Evolutionary conservation across 2,888 invertebrate species (phyloP), one percentile per base, ranked within the genome.

Genomic region (Marronus borbonicus): DNA sequence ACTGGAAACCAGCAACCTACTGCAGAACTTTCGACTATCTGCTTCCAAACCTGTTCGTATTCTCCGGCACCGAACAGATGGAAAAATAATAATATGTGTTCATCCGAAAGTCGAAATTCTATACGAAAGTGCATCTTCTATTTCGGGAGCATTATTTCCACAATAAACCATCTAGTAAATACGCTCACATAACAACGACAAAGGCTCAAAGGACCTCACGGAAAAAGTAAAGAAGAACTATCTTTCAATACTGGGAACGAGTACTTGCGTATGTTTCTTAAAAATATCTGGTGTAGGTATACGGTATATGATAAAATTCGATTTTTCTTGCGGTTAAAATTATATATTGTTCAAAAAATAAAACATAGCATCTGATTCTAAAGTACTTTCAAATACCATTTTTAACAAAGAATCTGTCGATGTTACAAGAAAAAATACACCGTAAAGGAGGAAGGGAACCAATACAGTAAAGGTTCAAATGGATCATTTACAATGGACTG

Each of bases 81-180:
- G 60, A 72, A 72, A 72, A 72, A 58, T 72, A 72, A 72, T 72
- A 72, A 72, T 72, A 72, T 72, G 58, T 58, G 60, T 60, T 72
- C 72, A 44, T 58, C 17, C 39, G 72, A 20, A 72, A 72, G 72
- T 39, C 60, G 72, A 72, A 72, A 72, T 24, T 72, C 39, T 52
- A 72, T 58, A 39, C 24, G 60, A 60, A 72, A 58, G 60, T 72
- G 72, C 72, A 72, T 60, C 72, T 72, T 60, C 36, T 72, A 72
- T 58, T 72, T 58, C 60, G 44, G 28, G 20, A 68, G 36, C 60
- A 24, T 39, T 17, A 72, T 60, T 60, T 20, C 60, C 31, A 52
- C 69, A 55, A 70, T 39, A 70, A 70, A 10, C 31, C 55, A 70
- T 70, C 17, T 10, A 24, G 36, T 36, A 58, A 72, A 58, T 60